These are phyloP conservation scores for Lates japonicus DNA, from an alignment of 2,797 vertebrate species.

Conservation along the genomic window DNA sequence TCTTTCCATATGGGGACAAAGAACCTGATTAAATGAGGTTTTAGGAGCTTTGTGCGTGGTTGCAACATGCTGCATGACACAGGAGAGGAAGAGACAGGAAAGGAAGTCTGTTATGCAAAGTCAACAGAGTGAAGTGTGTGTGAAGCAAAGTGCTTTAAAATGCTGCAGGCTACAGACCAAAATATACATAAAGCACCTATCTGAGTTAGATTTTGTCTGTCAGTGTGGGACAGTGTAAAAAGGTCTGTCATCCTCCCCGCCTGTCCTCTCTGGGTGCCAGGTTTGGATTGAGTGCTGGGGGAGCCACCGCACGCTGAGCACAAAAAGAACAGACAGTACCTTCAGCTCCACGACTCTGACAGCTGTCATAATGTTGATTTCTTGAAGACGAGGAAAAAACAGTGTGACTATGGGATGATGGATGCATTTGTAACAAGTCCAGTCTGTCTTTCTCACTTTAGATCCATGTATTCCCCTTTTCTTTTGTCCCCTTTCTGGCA, in stretches of 20 bases:
- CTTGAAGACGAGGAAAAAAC: neutral
- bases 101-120: conserved; percentile 45
- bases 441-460: neutral
- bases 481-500: neutral
- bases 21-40: neutral
- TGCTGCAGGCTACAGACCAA: conserved; percentile 19
- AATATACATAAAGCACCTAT: conserved; percentile 1
- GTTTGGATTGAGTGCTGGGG: neutral
- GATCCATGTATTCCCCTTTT: neutral
- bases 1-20: neutral
- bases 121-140: conserved; percentile 16
- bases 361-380: conserved; percentile 37
- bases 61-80: conserved; percentile 34
- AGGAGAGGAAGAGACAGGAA: conserved; percentile 20
- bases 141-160: conserved; percentile 22
- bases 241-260: neutral
- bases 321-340: conserved; percentile 47
- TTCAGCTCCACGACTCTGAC: conserved; percentile 21
- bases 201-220: neutral
- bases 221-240: neutral
- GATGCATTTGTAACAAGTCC: conserved; percentile 6
- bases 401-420: conserved; percentile 1
- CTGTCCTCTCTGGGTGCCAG: conserved; percentile 12
- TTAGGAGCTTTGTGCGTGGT: conserved; percentile 2
- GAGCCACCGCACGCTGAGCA: conserved; percentile 3